Base-by-base conservation (phyloP, 1,140 invertebrate species). In the Megathymus violae region DNA sequence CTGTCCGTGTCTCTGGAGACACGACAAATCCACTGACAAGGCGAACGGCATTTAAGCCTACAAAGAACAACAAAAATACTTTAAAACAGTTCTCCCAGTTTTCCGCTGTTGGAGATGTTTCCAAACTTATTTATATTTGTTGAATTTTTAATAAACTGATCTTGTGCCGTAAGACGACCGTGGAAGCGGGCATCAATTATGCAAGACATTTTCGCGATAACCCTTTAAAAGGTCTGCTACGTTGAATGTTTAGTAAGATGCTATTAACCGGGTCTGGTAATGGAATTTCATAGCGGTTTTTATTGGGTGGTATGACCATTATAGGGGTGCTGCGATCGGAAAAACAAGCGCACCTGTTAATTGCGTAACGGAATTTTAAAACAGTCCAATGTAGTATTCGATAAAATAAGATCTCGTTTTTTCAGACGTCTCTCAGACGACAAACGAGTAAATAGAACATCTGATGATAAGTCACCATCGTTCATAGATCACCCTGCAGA, bases 121-220 rank as follows among this genome's bases (percentile, higher is more conserved):
- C 78, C 76, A 73, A 80, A 79, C 77, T 79, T 84, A 82, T 84
- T 82, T 84, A 84, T 80, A 84, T 71, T 71, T 65, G 59, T 51
- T 84, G 79, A 82, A 84, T 84, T 76, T 62, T 85, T 85, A 80
- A 82, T 85, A 74, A 68, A 69, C 58, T 61, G 69, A 72, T 72
- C 68, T 64, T 72, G 68, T 64, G 69, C 64, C 51, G 66, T 60
- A 7, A 50, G 25, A 5, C 43, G 43, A 46, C 27, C 25, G n/a
- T 7, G 13, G 46, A 15, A 44, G 41, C n/a, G 13, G 16, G 11
- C 1, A 16, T 50, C 22, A 34, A 51, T 51, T 51, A 51, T 51
- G 27, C 31, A 51, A 36, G 48, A 16, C 27, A 27, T 50, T 51
- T 51, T 51, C 46, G 31, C 16, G 31, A 51, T 38, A 51, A 51